phyloP scores from a whole-genome alignment of 2,888 invertebrate species.

The Rhopalosiphum nymphaeae region DNA sequence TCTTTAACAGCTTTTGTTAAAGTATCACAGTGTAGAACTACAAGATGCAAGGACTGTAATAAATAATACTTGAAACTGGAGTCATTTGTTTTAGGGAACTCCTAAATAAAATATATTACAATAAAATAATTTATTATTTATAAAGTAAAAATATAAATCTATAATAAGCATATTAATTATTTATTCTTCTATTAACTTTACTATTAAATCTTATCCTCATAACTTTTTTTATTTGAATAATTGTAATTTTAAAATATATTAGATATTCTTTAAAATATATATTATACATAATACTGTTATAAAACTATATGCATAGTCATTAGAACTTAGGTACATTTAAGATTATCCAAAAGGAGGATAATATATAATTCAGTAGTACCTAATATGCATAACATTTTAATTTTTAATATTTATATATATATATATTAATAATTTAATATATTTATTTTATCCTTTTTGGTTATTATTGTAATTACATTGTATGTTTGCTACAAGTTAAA shows the following conservation, averaged over 20 bases:
- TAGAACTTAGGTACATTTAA: neutral
- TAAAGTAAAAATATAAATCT: neutral
- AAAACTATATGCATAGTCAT: neutral
- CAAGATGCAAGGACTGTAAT: conserved; percentile 89
- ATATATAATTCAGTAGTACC: neutral
- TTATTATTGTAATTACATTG: too few species aligned
- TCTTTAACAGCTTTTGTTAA: conserved; percentile 87
- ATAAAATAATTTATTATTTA: neutral
- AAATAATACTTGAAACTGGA: conserved; percentile 95
- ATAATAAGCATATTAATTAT: neutral
- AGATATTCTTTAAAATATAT: neutral
- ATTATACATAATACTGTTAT: neutral
- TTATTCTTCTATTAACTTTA: neutral
- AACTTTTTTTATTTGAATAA: neutral
- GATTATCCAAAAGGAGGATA: neutral
- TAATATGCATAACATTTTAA: neutral
- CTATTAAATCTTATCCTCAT: too few species aligned
- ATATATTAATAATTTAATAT: too few species aligned
- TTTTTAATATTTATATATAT: too few species aligned
- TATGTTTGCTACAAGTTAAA: neutral
- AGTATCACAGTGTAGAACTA: conserved; percentile 95
- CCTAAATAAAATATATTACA: conserved; percentile 72
- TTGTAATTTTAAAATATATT: too few species aligned
- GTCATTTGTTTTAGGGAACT: conserved; percentile 84
- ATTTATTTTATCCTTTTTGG: neutral